Evolutionary conservation across 2,113 vertebrate genomes (phyloP).

Genomic region (Ascaphus truei): DNA sequence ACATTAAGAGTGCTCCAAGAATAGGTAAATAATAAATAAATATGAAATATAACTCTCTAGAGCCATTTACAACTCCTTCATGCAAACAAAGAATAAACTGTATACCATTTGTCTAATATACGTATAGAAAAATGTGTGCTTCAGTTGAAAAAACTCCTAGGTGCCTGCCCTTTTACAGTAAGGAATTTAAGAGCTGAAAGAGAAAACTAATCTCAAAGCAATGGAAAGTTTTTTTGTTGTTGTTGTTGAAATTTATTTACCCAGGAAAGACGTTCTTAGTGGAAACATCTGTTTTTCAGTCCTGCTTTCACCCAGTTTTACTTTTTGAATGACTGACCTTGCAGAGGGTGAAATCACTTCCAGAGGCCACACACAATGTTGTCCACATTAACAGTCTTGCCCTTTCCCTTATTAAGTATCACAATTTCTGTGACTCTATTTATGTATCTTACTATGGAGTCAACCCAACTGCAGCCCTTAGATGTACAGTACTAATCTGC

Average conservation of each 20-base stretch:
- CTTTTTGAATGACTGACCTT: constrained; percentile 7
- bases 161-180: constrained; percentile 5
- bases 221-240: constrained; percentile 10
- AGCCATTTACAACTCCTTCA: no score
- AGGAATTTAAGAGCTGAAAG: constrained; percentile 14
- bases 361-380: constrained; percentile 10
- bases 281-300: constrained; percentile 24
- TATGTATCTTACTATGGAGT: no score
- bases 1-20: no score
- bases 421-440: no score
- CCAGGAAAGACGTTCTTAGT: not conserved
- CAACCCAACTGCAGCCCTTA: no score
- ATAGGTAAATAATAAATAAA: no score
- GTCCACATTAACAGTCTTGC: not conserved
- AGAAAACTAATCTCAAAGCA: not conserved
- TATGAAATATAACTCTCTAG: no score
- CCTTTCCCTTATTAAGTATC: not conserved
- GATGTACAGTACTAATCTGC: no score
- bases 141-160: no score
- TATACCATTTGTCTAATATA: no score
- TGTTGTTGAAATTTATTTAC: not conserved
- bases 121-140: no score
- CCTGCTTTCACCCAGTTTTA: constrained; percentile 8
- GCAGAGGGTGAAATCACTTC: constrained; percentile 15
- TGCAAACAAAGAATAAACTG: no score